Percentiles rank a stretch among this genome's conserved stretches.
These are phyloP conservation scores for Hyles vespertilio DNA, from an alignment of 1,140 invertebrate species.

Conservation along the genomic window DNA sequence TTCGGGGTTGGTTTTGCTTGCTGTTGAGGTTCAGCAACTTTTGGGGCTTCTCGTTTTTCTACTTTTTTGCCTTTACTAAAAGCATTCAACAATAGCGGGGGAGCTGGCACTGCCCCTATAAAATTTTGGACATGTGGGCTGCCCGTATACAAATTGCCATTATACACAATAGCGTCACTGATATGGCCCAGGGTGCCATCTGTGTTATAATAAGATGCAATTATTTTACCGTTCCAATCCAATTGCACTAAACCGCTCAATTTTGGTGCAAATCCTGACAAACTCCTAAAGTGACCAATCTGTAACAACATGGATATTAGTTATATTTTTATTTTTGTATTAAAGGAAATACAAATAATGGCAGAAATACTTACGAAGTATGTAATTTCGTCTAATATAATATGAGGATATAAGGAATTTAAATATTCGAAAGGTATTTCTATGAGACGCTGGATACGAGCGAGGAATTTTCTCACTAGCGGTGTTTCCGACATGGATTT, in stretches of 20 bases:
- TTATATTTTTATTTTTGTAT: too few species aligned
- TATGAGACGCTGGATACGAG: conserved; percentile 73
- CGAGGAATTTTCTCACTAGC: conserved; percentile 78
- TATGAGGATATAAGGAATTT: conserved; percentile 77
- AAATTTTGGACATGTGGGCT: conserved; percentile 81
- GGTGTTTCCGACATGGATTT: conserved; percentile 77
- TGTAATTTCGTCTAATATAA: conserved; percentile 72
- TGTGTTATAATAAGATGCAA: conserved; percentile 77
- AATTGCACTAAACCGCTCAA: conserved; percentile 77
- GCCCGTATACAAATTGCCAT: conserved; percentile 76
- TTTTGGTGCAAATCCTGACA: conserved; percentile 39
- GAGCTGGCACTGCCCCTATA: conserved; percentile 77
- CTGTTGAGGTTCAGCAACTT: conserved; percentile 14
- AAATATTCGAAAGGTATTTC: conserved; percentile 78
- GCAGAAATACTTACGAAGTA: conserved; percentile 72
- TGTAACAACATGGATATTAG: conserved; percentile 36
- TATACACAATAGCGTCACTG: conserved; percentile 79
- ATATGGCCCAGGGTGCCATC: conserved; percentile 71
- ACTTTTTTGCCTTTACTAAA: conserved; percentile 44
- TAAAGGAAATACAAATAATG: neutral
- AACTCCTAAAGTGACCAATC: conserved; percentile 71
- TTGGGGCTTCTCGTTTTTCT: conserved; percentile 13
- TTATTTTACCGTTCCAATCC: conserved; percentile 81
- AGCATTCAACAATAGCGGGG: conserved; percentile 71
- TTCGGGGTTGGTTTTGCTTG: conserved; percentile 1